Conservation (phyloP, 2,888 invertebrate genomes). For the Lissonota sp. region DNA sequence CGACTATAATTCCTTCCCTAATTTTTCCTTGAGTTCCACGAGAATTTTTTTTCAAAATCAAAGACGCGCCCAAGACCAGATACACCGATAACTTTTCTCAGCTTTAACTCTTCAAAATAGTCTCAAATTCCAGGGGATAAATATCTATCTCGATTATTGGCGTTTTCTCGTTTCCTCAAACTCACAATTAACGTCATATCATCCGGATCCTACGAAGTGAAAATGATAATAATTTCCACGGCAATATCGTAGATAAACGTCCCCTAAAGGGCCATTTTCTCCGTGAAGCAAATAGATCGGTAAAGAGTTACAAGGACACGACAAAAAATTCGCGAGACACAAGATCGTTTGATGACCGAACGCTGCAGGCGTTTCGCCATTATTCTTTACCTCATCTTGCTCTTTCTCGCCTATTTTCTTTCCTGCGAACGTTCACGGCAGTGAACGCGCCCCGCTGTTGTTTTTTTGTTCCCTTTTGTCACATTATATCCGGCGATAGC, state of each 20-base stretch:
- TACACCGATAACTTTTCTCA: not conserved
- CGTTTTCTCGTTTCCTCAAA: constrained; percentile 3
- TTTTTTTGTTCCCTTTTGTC: not conserved
- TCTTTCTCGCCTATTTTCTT: constrained; percentile 12
- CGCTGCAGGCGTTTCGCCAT: constrained; percentile 19
- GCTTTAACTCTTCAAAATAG: not conserved
- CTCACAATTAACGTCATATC: constrained; percentile 23
- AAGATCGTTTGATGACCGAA: constrained; percentile 40
- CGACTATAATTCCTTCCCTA: constrained; percentile 20
- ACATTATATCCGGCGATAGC: constrained; percentile 46
- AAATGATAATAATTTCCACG: constrained; percentile 56
- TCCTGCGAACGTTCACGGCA: constrained; percentile 21
- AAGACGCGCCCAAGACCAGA: not conserved
- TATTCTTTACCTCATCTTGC: constrained; percentile 5
- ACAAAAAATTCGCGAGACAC: not conserved
- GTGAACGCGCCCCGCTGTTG: not conserved
- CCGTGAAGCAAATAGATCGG: constrained; percentile 13
- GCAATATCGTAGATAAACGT: constrained; percentile 22
- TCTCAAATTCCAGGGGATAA: not conserved
- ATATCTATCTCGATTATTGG: not conserved
- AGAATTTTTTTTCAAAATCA: not conserved
- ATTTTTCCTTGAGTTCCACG: not conserved
- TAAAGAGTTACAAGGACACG: not conserved
- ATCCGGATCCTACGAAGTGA: constrained; percentile 39
- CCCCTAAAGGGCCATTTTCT: constrained; percentile 4